Base-by-base conservation (phyloP, 1,140 invertebrate species). In the Diorhabda sublineata region DNA sequence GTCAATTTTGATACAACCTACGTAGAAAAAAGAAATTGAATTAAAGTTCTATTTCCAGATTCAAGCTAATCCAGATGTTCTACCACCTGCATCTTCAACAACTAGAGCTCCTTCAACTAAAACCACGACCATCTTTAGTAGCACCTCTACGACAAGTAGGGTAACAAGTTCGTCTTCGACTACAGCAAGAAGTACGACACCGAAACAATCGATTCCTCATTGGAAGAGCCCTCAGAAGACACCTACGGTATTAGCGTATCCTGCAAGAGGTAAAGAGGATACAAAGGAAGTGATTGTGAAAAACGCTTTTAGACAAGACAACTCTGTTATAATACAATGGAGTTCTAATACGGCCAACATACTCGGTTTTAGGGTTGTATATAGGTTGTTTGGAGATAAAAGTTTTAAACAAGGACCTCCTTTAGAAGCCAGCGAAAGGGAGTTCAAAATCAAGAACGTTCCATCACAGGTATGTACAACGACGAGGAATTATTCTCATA, bases 381-480 rank as follows among this genome's bases (percentile, higher is more conserved):
- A 96, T 79, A 81, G 95, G 63, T 82, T 96, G 7, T 97, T 97
- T 76, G 95, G 94, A 2, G 94, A 96, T 73, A 90, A 91, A 73
- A 91, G 87, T 69, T 97, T 96, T 80, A 94, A 95, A 73, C 90
- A 93, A 77, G 93, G 93, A 1, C 92, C 93, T 26, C 92, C 92
- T 1, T 81, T 97, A 47, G 92, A 94, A 79, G 89, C 92, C 1
- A 93, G 90, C 69, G 92, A 95, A 81, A 82, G 93, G 72, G 92
- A 96, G 81, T 96, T 96, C 76, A 94, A 92, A 81, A 94, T 96
- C 60, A 95, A 94, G 82, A 95, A 95, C 78, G 92, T 96, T 62
- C 94, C 94, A 2, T 87, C 90, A 3, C 91, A 93, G 85, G 92
- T 93, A 81, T 82, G 77, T 74, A 42, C 26, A 6, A 2, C 42